Evolutionary conservation across 2,888 invertebrate species (phyloP), one percentile per base, ranked within the genome.

Genomic region (Xylocampa areola): DNA sequence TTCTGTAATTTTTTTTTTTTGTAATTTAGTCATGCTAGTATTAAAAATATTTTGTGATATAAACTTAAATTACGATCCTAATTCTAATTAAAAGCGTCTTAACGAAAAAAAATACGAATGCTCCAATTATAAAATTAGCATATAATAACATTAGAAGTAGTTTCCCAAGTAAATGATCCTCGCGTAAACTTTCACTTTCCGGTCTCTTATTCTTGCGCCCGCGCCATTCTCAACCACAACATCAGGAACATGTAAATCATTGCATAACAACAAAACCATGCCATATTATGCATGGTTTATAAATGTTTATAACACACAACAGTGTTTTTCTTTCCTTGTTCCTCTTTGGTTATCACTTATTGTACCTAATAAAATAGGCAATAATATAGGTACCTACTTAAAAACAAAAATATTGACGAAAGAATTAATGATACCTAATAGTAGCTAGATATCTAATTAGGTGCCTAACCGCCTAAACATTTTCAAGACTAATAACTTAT

Each of bases 161-260:
- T 64, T 65, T 66, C 49, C 57, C 37, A 54, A 68, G 66, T 52
- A 64, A 52, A 61, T 53, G 44, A 68, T 68, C 61, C 62, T 67
- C 68, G 44, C 52, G 62, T 60, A 69, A 73, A 73, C 78, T 79
- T 79, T 79, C 78, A 79, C 78, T 79, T 79, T 70, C 69, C 57
- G 52, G 50, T 59, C 33, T 41, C 44, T 52, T 37, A 47, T 40
- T 47, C 40, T 25, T 51, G 57, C 62, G 51, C 48, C 50, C 19
- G 49, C 50, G 55, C 62, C 44, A 44, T 53, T 66, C 53, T 65
- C 66, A 4, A 54, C 53, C 61, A 52, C 64, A 54, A 61, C 54
- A 75, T 65, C 65, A 53, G 73, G 73, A 60, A 68, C 63, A 73
- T 73, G 72, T 65, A 75, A 68, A 68, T 49, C 40, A 55, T 73